Evolutionary conservation across 2,888 invertebrate genomes (phyloP).

Genomic region (Himalopsyche kuldschensis): DNA sequence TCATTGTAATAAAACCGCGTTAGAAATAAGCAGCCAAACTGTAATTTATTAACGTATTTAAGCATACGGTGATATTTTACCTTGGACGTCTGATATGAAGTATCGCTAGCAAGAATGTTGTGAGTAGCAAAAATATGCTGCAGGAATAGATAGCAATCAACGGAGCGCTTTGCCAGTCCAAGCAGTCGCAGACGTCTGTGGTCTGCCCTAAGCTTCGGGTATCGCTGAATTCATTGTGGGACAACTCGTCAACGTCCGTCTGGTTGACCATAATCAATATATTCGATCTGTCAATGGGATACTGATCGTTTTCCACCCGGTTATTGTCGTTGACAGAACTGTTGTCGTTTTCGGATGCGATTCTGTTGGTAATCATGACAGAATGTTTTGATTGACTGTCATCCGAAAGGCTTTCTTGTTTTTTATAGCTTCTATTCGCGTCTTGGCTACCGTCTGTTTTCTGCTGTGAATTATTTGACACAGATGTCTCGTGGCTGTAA

Average conservation of each 20-base stretch:
- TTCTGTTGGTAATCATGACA: no score
- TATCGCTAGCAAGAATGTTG: constrained; percentile 16
- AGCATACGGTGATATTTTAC: background rate
- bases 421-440: no score
- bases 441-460: no score
- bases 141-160: background rate
- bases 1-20: no score
- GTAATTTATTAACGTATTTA: no score
- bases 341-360: background rate
- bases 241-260: background rate
- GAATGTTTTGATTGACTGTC: no score
- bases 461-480: no score
- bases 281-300: background rate
- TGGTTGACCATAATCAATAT: background rate
- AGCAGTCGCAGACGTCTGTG: constrained; percentile 21
- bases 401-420: no score
- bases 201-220: background rate
- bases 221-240: background rate
- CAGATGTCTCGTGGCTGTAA: no score
- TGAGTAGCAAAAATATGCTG: background rate
- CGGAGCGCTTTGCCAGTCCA: constrained; percentile 2
- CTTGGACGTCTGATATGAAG: constrained; percentile 23
- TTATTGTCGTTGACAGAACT: background rate
- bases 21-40: no score
- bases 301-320: background rate